Conservation (phyloP, 2,797 vertebrate species). For the Cyprinella venusta region DNA sequence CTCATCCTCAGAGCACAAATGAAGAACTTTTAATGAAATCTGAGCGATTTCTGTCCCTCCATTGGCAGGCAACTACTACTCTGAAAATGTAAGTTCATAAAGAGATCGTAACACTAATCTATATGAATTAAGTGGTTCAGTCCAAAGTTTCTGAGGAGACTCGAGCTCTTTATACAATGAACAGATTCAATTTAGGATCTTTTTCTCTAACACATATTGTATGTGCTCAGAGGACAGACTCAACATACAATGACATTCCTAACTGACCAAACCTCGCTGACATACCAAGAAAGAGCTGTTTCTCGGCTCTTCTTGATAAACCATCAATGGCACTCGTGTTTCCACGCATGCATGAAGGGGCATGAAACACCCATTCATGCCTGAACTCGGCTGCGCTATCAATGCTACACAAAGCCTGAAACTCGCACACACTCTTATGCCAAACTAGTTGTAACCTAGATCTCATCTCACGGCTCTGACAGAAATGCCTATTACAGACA, state of each 20-base stretch:
- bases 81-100: too few species aligned
- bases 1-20: too few species aligned
- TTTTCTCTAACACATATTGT: too few species aligned
- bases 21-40: too few species aligned
- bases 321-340: neutral
- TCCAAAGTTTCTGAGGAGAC: too few species aligned
- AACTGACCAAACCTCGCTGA: neutral
- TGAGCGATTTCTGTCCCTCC: too few species aligned
- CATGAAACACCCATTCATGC: constrained; percentile 2
- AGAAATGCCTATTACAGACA: constrained; percentile 45
- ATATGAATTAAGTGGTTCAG: too few species aligned
- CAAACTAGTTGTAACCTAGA: constrained; percentile 33
- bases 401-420: neutral
- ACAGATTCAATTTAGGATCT: too few species aligned
- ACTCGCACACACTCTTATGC: neutral
- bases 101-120: too few species aligned
- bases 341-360: neutral
- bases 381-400: constrained; percentile 11
- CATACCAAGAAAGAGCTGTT: neutral
- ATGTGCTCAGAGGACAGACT: neutral
- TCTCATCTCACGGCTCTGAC: constrained; percentile 11
- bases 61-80: too few species aligned
- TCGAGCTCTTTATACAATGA: too few species aligned
- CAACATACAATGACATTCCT: neutral
- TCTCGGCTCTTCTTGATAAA: neutral